Percentiles rank a stretch among this genome's conserved stretches.
Conservation (phyloP, 1,140 invertebrate species). For the Megathymus violae region DNA sequence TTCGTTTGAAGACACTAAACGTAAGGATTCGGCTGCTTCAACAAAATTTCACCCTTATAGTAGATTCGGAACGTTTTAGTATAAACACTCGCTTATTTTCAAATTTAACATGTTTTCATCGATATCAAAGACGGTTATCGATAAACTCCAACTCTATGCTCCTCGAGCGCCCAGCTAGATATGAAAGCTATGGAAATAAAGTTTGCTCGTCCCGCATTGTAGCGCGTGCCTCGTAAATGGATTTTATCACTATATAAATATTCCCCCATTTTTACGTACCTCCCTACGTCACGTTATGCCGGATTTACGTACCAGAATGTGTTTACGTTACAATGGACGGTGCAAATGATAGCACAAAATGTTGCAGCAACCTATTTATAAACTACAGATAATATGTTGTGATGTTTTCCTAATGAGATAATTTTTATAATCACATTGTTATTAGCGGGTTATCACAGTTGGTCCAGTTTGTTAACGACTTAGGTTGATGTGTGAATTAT, state of each 20-base stretch:
- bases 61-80: too few species aligned
- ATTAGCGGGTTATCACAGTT: too few species aligned
- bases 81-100: too few species aligned
- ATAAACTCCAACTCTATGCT: slow-evolving; percentile 39
- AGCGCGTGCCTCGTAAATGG: slow-evolving; percentile 69
- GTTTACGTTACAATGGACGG: slow-evolving; percentile 30
- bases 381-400: background rate
- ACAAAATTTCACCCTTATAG: too few species aligned
- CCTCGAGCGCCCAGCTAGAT: slow-evolving; percentile 54
- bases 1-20: too few species aligned
- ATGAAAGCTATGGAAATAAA: slow-evolving; percentile 81
- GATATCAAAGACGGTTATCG: slow-evolving; percentile 38
- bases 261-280: slow-evolving; percentile 56
- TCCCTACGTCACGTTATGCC: slow-evolving; percentile 51
- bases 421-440: too few species aligned
- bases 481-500: too few species aligned
- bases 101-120: slow-evolving; percentile 6
- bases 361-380: background rate
- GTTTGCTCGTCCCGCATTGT: slow-evolving; percentile 75
- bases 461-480: too few species aligned
- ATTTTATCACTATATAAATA: slow-evolving; percentile 81
- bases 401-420: background rate
- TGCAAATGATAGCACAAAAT: slow-evolving; percentile 11
- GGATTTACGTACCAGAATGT: slow-evolving; percentile 45
- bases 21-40: too few species aligned